Evolutionary conservation across 2,797 vertebrate genomes (phyloP).

Genomic region (Emydoidea blandingii): DNA sequence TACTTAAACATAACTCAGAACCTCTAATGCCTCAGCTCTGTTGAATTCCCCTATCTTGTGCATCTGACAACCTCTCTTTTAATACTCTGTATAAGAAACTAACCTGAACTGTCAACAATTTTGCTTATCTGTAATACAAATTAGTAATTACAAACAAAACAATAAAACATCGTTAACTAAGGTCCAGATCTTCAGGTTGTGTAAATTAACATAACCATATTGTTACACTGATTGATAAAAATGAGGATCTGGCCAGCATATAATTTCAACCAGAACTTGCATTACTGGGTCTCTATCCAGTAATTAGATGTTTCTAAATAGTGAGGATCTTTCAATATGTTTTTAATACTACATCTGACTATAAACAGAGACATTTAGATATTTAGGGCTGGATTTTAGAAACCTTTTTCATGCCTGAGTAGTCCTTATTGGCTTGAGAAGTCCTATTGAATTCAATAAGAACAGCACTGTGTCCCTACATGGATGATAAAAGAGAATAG

Average conservation of each 20-base stretch:
- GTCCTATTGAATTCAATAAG: background rate
- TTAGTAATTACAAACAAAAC: background rate
- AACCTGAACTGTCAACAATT: background rate
- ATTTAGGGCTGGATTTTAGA: background rate
- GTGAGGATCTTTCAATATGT: background rate
- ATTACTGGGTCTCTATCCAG: background rate
- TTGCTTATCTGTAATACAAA: background rate
- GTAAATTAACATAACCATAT: background rate
- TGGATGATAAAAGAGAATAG: background rate
- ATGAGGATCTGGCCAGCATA: background rate
- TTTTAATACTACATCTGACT: background rate
- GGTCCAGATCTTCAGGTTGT: background rate
- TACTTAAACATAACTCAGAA: conserved; percentile 40
- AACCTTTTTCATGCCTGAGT: background rate
- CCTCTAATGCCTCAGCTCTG: background rate
- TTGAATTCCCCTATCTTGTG: background rate
- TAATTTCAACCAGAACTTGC: background rate
- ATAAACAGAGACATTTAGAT: background rate
- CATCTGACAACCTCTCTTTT: background rate
- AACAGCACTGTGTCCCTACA: background rate
- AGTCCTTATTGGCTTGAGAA: background rate
- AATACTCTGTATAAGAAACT: background rate
- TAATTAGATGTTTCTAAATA: background rate
- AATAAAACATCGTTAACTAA: background rate
- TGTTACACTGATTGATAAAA: background rate